These are phyloP conservation scores for Dendrolimus kikuchii DNA, from an alignment of 1,140 invertebrate species.

Conservation along the genomic window DNA sequence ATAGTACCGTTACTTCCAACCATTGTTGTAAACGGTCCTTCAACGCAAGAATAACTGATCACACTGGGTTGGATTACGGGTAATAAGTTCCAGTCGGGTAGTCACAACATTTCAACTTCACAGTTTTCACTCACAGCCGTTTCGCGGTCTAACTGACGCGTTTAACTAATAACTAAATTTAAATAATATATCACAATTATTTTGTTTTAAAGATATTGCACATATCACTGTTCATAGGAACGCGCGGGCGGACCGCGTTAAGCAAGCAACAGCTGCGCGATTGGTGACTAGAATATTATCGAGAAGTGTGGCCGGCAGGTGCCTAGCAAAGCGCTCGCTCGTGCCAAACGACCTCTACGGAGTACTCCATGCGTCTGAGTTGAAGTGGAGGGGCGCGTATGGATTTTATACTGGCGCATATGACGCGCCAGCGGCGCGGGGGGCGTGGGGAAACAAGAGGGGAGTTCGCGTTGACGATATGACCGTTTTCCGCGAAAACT, in stretches of 20 bases:
- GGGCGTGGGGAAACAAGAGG: constrained; percentile 16
- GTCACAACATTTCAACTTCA: constrained; percentile 67
- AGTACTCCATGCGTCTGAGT: constrained; percentile 74
- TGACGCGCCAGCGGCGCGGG: constrained; percentile 58
- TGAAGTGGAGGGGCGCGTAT: constrained; percentile 58
- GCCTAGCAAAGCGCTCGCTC: constrained; percentile 74
- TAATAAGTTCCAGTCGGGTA: constrained; percentile 65
- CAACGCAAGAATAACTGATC: constrained; percentile 59
- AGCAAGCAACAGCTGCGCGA: constrained; percentile 59
- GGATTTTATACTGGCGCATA: constrained; percentile 68
- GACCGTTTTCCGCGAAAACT: constrained; percentile 65
- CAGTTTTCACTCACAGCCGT: constrained; percentile 69
- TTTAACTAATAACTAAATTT: constrained; percentile 64
- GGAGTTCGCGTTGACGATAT: constrained; percentile 34
- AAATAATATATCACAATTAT: constrained; percentile 72
- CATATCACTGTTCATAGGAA: constrained; percentile 72
- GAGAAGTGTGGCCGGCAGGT: constrained; percentile 70
- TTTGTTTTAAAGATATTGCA: constrained; percentile 69
- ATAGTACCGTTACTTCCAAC: constrained; percentile 86
- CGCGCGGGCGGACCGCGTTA: constrained; percentile 65
- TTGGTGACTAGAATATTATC: constrained; percentile 70
- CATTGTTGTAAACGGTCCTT: constrained; percentile 72
- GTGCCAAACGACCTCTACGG: constrained; percentile 74
- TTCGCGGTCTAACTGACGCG: constrained; percentile 48
- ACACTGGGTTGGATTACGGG: constrained; percentile 67